Conservation (phyloP, 2,797 vertebrate species). For the Echiichthys vipera region DNA sequence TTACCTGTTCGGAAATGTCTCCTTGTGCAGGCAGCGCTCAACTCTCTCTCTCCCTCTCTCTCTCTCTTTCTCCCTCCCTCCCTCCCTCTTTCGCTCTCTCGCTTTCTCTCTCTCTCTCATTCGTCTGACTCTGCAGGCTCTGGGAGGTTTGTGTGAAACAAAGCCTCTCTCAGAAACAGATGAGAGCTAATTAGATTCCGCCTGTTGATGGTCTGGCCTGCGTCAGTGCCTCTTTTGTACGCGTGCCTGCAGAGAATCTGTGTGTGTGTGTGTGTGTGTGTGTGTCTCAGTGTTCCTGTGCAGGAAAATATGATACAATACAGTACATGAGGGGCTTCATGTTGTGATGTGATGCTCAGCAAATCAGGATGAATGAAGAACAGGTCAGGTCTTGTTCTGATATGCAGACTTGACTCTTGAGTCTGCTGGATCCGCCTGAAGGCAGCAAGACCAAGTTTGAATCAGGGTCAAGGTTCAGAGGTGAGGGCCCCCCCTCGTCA, state of each 20-base stretch:
- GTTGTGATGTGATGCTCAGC: conserved; percentile 25
- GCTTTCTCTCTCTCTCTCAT: too few species aligned
- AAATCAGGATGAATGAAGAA: conserved; percentile 33
- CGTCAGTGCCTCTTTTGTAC: conserved; percentile 63
- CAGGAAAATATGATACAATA: conserved; percentile 43
- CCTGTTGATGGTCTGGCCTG: conserved; percentile 68
- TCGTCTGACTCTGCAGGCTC: conserved; percentile 40
- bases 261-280: conserved; percentile 28
- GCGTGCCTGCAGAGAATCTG: conserved; percentile 27
- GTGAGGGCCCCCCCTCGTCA: conserved; percentile 55
- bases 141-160: conserved; percentile 64
- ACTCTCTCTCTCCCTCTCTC: too few species aligned
- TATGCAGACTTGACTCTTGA: conserved; percentile 59
- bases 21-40: background rate
- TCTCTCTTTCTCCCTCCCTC: too few species aligned
- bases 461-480: conserved; percentile 69
- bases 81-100: too few species aligned
- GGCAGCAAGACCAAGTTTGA: conserved; percentile 37
- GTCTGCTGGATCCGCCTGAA: conserved; percentile 48
- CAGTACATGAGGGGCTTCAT: background rate
- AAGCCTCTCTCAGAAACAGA: conserved; percentile 72
- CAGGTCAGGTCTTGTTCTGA: conserved; percentile 70
- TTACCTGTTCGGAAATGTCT: background rate
- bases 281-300: conserved; percentile 2
- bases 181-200: conserved; percentile 76